Evolutionary conservation across 2,888 invertebrate species (phyloP).

Genomic region (Kryphioiulus occultus): DNA sequence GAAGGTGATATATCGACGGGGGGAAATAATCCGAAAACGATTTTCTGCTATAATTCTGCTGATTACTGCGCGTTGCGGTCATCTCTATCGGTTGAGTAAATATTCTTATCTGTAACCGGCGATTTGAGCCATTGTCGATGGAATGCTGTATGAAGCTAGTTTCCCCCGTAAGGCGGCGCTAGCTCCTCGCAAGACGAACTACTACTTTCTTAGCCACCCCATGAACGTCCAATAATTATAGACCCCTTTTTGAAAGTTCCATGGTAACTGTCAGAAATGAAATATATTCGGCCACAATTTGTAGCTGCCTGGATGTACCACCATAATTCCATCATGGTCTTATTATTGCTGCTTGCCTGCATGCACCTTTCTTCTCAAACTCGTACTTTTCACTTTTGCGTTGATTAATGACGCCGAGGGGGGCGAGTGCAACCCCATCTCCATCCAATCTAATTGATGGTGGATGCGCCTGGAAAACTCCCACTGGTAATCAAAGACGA

Average conservation of each 20-base stretch:
- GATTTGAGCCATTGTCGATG: not conserved
- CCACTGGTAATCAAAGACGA: slow-evolving; percentile 25
- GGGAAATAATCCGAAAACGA: not conserved
- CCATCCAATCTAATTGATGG: slow-evolving; percentile 27
- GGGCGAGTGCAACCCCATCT: not conserved
- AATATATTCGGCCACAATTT: slow-evolving; percentile 24
- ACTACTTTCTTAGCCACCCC: not conserved
- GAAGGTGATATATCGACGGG: not conserved
- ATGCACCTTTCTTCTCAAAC: slow-evolving; percentile 7
- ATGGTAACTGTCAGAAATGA: slow-evolving; percentile 34
- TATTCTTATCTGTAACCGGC: not conserved
- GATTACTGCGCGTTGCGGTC: not conserved
- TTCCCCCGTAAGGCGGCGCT: not conserved
- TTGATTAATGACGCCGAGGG: slow-evolving; percentile 27
- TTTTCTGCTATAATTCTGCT: not conserved
- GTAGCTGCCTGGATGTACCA: not conserved
- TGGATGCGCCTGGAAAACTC: not conserved
- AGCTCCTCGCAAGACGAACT: not conserved
- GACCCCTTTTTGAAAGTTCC: slow-evolving; percentile 27
- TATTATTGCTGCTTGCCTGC: slow-evolving; percentile 36
- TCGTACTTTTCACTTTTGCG: slow-evolving; percentile 17
- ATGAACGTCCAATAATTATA: slow-evolving; percentile 11
- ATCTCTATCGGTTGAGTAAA: not conserved
- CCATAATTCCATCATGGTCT: slow-evolving; percentile 12
- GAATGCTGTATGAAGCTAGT: too few relatives aligned